phyloP scores from a whole-genome alignment of 2,888 invertebrate species.

The Nymphalis polychloros region DNA sequence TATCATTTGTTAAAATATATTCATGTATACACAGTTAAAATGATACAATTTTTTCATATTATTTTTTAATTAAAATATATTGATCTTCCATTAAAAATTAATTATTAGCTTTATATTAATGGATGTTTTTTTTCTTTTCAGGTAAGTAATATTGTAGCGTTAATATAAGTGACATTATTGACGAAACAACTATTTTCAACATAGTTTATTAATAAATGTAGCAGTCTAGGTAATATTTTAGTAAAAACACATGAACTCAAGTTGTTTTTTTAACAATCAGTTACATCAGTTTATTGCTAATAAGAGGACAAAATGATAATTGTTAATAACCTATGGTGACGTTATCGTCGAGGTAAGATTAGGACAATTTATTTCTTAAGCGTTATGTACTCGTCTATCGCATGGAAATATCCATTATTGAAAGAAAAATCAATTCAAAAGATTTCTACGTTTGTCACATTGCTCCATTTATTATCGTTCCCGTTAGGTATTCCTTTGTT shows the following conservation, averaged over 20 bases:
- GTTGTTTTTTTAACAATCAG: too few species aligned
- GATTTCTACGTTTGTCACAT: conserved; percentile 22
- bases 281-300: background rate
- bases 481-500: conserved; percentile 16
- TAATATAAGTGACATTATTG: background rate
- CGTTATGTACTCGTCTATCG: conserved; percentile 2
- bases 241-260: too few species aligned
- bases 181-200: background rate
- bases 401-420: conserved; percentile 11
- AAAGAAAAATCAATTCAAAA: conserved; percentile 23
- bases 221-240: too few species aligned
- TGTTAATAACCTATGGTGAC: background rate
- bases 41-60: too few species aligned
- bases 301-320: background rate
- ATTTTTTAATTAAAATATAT: too few species aligned
- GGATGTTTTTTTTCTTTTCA: conserved; percentile 34
- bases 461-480: conserved; percentile 25
- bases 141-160: conserved; percentile 35
- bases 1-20: too few species aligned
- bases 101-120: background rate
- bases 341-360: background rate
- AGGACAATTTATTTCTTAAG: background rate
- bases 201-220: too few species aligned
- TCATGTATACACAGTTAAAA: too few species aligned
- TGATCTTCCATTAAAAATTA: too few species aligned